These are phyloP conservation scores for Pararge aegeria DNA, from an alignment of 1,140 invertebrate species.

Conservation along the genomic window DNA sequence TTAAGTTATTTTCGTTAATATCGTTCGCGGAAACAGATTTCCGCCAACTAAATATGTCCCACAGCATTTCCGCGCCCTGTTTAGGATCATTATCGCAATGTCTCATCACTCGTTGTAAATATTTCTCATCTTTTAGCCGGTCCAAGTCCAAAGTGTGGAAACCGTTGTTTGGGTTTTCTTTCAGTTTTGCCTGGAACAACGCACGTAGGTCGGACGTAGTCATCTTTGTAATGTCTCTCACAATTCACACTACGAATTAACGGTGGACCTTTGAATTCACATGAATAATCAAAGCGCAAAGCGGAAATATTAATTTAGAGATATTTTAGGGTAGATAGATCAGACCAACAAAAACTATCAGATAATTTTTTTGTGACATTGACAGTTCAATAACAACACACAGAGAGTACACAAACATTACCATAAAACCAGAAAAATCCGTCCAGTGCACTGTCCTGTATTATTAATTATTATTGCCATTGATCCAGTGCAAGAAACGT, in stretches of 20 bases:
- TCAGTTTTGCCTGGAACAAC: constrained; percentile 52
- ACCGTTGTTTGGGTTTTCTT: constrained; percentile 47
- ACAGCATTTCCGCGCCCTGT: constrained; percentile 86
- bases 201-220: constrained; percentile 53
- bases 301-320: neutral
- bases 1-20: constrained; percentile 84
- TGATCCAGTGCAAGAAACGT: no score
- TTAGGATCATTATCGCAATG: constrained; percentile 58
- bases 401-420: no score
- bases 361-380: no score
- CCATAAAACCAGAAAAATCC: no score
- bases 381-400: no score
- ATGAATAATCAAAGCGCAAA: neutral
- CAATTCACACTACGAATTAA: neutral
- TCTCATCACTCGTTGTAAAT: constrained; percentile 55
- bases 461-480: no score
- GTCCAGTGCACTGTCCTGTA: no score
- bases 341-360: no score
- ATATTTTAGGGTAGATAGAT: no score
- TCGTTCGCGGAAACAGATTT: constrained; percentile 90
- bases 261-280: neutral
- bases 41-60: constrained; percentile 91
- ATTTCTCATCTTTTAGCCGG: constrained; percentile 67
- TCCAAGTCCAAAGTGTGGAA: constrained; percentile 66
- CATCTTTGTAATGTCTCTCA: constrained; percentile 34